Conservation (phyloP, 2,113 vertebrate species). For the Semicossyphus pulcher region DNA sequence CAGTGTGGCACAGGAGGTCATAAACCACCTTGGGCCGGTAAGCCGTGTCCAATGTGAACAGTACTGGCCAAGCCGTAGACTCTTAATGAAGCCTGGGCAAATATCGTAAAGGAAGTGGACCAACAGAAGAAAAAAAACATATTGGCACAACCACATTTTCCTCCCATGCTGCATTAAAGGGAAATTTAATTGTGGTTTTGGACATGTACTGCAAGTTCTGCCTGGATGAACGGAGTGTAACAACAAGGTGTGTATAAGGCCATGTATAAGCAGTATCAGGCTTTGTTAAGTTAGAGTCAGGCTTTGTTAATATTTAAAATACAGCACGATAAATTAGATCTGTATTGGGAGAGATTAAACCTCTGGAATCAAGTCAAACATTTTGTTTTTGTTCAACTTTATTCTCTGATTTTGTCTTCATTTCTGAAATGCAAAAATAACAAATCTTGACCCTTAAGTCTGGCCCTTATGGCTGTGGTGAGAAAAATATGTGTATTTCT, state of each 20-base stretch:
- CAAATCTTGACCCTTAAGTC: too few relatives aligned
- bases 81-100: constrained; percentile 11
- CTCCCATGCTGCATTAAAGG: neutral
- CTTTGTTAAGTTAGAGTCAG: too few relatives aligned
- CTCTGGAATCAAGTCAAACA: too few relatives aligned
- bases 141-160: neutral
- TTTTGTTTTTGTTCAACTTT: too few relatives aligned
- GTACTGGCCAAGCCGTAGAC: neutral
- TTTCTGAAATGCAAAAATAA: too few relatives aligned
- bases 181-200: constrained; percentile 31
- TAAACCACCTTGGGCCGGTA: constrained; percentile 15
- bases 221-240: neutral
- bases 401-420: too few relatives aligned
- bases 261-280: neutral
- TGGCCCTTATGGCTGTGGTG: too few relatives aligned
- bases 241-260: constrained; percentile 4
- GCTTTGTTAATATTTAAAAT: neutral
- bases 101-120: neutral
- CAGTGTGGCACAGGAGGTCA: constrained; percentile 4
- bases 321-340: neutral
- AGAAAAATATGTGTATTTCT: too few relatives aligned
- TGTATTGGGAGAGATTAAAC: too few relatives aligned
- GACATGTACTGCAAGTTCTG: constrained; percentile 1
- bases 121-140: neutral
- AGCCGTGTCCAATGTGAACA: neutral